phyloP scores from a whole-genome alignment of 2,797 vertebrate genomes.

The Chrysocyon brachyurus region DNA sequence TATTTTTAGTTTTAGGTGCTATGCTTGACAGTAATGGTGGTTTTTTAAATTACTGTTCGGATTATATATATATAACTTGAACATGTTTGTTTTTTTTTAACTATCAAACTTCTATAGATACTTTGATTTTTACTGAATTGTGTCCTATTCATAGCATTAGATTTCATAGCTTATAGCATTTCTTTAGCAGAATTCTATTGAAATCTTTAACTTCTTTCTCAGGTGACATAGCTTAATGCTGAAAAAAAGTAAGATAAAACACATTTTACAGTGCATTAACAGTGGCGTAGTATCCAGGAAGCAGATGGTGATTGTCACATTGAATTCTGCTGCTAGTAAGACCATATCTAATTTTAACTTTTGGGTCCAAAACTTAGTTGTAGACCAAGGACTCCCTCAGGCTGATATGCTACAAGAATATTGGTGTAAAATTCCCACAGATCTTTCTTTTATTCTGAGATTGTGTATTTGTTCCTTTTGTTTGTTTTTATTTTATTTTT shows the following conservation, averaged over 20 bases:
- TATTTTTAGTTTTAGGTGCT: conserved; percentile 25
- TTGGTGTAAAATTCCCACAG: conserved; percentile 1
- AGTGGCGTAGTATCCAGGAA: not conserved
- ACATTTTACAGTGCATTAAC: conserved; percentile 7
- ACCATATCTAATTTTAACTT: conserved; percentile 3
- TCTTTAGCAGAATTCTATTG: not conserved
- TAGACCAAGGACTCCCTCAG: not conserved
- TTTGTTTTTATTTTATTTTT: too few species aligned
- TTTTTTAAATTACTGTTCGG: not conserved
- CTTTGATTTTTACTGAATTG: not conserved
- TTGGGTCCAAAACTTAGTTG: not conserved
- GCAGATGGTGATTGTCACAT: not conserved
- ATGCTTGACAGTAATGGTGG: conserved; percentile 6
- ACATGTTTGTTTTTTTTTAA: not conserved
- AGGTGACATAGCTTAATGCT: conserved; percentile 12
- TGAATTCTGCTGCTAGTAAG: not conserved
- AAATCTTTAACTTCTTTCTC: not conserved
- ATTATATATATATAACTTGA: not conserved
- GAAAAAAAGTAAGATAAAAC: not conserved
- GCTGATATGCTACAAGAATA: not conserved
- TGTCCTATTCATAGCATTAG: not conserved
- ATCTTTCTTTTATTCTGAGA: conserved; percentile 11
- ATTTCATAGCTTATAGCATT: not conserved
- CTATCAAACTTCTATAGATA: not conserved
- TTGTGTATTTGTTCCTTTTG: not conserved